Conservation (phyloP, 30 jellyfish, hydroid and myxozoan genomes). For the Clytia hemisphaerica region DNA sequence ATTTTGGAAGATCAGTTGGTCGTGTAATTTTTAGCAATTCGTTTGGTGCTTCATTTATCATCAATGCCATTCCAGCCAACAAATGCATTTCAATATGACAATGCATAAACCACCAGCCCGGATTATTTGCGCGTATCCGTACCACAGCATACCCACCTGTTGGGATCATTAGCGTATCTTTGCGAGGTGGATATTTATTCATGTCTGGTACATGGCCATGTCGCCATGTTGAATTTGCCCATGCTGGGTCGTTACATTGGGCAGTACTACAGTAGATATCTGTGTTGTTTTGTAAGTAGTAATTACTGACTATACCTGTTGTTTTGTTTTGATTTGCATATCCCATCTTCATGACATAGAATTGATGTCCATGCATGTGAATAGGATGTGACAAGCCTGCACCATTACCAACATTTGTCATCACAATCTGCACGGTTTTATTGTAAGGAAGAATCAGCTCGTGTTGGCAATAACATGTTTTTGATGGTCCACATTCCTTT, state of each 20-base stretch:
- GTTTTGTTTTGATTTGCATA: slow-evolving; percentile 47
- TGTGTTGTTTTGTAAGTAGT: slow-evolving; percentile 48
- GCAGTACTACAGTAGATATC: slow-evolving; percentile 67
- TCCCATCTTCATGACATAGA: slow-evolving; percentile 61
- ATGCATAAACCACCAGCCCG: slow-evolving; percentile 79
- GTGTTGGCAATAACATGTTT: slow-evolving; percentile 53
- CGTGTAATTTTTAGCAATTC: slow-evolving; percentile 36
- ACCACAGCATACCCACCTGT: slow-evolving; percentile 76
- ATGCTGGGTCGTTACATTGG: slow-evolving; percentile 30
- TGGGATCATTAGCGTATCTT: slow-evolving; percentile 70
- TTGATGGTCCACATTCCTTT: slow-evolving; percentile 61
- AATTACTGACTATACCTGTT: slow-evolving; percentile 48
- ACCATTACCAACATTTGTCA: slow-evolving; percentile 61
- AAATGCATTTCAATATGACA: slow-evolving; percentile 77
- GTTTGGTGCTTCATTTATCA: slow-evolving; percentile 63
- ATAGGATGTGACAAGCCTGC: slow-evolving; percentile 72
- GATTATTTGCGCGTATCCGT: slow-evolving; percentile 74
- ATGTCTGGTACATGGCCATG: slow-evolving; percentile 66
- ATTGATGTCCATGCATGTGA: slow-evolving; percentile 75
- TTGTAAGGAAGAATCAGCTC: slow-evolving; percentile 51
- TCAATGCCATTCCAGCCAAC: slow-evolving; percentile 81
- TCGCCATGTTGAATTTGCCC: slow-evolving; percentile 30
- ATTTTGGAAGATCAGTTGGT: slow-evolving; percentile 67
- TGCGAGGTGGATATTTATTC: slow-evolving; percentile 58
- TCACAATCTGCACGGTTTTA: slow-evolving; percentile 63